A percentile compares a stretch with the other conserved stretches of the same genome.
These are phyloP conservation scores for Pseudopodoces humilis DNA, from an alignment of 2,113 vertebrate species.

Conservation along the genomic window DNA sequence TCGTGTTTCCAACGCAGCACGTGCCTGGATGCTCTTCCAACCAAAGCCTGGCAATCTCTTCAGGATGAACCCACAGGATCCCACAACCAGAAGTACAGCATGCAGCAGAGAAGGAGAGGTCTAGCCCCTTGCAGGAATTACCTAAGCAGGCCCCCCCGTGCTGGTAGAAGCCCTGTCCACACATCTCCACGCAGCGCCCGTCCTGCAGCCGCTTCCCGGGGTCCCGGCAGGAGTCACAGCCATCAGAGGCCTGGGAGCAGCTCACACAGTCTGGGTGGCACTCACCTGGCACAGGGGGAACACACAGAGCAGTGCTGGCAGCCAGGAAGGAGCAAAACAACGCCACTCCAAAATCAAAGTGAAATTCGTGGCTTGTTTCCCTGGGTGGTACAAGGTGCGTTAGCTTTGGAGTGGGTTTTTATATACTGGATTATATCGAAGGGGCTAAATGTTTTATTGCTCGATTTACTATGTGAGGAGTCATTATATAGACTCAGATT, in stretches of 20 bases:
- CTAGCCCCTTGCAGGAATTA: slow-evolving; percentile 1
- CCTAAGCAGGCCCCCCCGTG: slow-evolving; percentile 76
- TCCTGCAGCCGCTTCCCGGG: slow-evolving; percentile 65
- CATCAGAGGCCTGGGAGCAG: slow-evolving; percentile 75
- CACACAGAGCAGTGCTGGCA: not conserved
- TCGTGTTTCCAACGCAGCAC: rapidly evolving
- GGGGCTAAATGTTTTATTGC: not conserved
- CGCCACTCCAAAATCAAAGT: rapidly evolving
- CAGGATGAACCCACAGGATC: not conserved
- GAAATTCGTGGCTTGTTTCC: not conserved
- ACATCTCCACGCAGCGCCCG: slow-evolving; percentile 78
- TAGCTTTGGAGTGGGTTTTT: not conserved
- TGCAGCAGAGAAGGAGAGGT: not conserved
- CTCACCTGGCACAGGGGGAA: slow-evolving; percentile 50
- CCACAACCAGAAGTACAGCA: not conserved
- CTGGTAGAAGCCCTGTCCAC: slow-evolving; percentile 76
- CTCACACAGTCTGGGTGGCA: slow-evolving; percentile 82
- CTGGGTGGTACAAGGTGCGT: no score
- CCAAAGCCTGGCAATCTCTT: not conserved
- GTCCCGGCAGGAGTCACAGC: slow-evolving; percentile 79
- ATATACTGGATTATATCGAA: not conserved
- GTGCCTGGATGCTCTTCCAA: not conserved
- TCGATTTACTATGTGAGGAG: not conserved
- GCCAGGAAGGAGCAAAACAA: not conserved
- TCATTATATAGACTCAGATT: not conserved